These are phyloP conservation scores for Pseudochromis fuscus DNA, from an alignment of 2,797 vertebrate genomes.

Conservation along the genomic window DNA sequence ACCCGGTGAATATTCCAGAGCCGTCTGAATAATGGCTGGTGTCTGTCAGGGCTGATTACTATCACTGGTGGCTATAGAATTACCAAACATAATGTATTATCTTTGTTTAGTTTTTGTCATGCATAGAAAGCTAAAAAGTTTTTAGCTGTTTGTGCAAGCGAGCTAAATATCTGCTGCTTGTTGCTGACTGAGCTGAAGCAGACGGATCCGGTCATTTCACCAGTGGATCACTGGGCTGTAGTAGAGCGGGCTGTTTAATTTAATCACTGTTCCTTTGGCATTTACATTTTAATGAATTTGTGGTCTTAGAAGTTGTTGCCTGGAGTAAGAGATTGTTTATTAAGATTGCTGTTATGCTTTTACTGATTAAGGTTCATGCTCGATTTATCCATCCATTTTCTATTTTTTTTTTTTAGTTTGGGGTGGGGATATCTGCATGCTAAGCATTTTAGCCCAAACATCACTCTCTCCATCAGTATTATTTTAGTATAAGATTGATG, in stretches of 20 bases:
- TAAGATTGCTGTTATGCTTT: background rate
- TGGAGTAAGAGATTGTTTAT: conserved; percentile 5
- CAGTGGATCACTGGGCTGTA: conserved; percentile 9
- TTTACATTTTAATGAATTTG: conserved; percentile 33
- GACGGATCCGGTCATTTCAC: conserved; percentile 25
- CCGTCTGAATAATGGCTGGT: conserved; percentile 13
- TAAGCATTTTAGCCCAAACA: background rate
- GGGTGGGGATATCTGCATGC: background rate
- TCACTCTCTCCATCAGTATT: background rate
- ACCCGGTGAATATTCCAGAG: background rate
- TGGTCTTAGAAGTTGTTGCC: conserved; percentile 19
- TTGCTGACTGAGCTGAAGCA: background rate
- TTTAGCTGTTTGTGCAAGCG: background rate
- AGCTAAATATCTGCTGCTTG: background rate
- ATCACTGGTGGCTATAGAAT: background rate
- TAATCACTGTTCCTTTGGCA: conserved; percentile 49
- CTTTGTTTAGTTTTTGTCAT: background rate
- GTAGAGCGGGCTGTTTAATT: conserved; percentile 32
- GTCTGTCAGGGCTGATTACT: conserved; percentile 17
- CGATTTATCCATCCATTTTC: background rate
- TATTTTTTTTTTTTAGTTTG: background rate
- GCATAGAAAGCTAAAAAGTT: background rate
- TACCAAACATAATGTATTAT: too few species aligned
- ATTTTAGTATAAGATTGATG: background rate
- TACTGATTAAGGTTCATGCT: background rate